A percentile compares a stretch with the other conserved stretches of the same genome.
Evolutionary conservation across 2,888 invertebrate species (phyloP).

Genomic region (Dryobotodes eremita): DNA sequence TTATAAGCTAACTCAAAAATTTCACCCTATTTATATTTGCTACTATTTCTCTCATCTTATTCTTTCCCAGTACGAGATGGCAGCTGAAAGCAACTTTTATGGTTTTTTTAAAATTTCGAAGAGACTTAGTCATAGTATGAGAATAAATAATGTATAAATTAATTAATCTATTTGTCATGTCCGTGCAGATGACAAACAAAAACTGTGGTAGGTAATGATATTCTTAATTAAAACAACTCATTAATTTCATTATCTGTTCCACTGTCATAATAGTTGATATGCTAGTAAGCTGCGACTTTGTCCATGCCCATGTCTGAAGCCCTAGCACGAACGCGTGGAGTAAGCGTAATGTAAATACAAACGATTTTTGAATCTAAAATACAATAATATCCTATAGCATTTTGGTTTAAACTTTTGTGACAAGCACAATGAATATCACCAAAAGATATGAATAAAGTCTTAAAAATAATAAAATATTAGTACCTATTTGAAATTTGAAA

Average conservation of each 20-base stretch:
- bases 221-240: conserved; percentile 26
- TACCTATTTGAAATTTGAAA: no score
- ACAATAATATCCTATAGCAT: no score
- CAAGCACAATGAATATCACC: no score
- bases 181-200: conserved; percentile 6
- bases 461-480: no score
- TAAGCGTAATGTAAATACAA: no score
- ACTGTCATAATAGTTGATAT: not conserved
- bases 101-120: not conserved
- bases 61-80: not conserved
- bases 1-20: no score
- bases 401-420: no score
- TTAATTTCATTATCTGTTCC: not conserved
- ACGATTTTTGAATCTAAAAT: no score
- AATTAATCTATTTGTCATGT: conserved; percentile 15
- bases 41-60: not conserved
- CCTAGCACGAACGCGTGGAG: no score
- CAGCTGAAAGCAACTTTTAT: not conserved
- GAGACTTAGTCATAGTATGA: not conserved
- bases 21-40: not conserved
- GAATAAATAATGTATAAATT: conserved; percentile 19
- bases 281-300: not conserved
- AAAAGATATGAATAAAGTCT: no score
- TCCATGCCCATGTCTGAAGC: not conserved
- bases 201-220: not conserved